Conservation (phyloP, 1,140 invertebrate species). For the Trichomalopsis sarcophagae region DNA sequence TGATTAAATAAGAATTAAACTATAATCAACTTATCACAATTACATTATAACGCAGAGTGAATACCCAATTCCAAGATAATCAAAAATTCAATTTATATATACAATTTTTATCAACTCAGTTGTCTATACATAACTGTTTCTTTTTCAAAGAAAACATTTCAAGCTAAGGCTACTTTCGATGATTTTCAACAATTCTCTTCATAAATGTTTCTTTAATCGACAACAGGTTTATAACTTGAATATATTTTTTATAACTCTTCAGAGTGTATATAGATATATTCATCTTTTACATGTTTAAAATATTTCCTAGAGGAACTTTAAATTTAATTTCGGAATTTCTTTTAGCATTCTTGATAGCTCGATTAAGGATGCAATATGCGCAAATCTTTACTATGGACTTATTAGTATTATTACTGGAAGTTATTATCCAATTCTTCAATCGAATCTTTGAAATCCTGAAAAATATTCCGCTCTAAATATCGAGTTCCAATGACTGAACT, state of each 20-base stretch:
- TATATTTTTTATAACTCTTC: conserved; percentile 1
- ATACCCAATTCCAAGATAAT: background rate
- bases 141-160: conserved; percentile 28
- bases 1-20: conserved; percentile 17
- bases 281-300: background rate
- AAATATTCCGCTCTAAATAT: background rate
- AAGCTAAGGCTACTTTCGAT: conserved; percentile 26
- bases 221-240: background rate
- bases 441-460: background rate
- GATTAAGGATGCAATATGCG: background rate
- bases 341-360: background rate
- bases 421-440: background rate
- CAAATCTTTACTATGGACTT: background rate
- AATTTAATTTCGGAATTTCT: conserved; percentile 3
- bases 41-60: background rate
- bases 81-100: conserved; percentile 16
- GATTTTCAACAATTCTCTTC: conserved; percentile 17
- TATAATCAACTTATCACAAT: conserved; percentile 31
- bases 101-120: background rate
- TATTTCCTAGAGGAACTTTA: background rate
- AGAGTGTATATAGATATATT: background rate
- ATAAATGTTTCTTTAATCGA: background rate
- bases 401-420: too few species aligned
- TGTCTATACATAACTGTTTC: background rate
- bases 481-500: background rate